Evolutionary conservation across 2,888 invertebrate genomes (phyloP), one percentile per base, ranked within the genome.

Genomic region (Boloria euphrosyne): DNA sequence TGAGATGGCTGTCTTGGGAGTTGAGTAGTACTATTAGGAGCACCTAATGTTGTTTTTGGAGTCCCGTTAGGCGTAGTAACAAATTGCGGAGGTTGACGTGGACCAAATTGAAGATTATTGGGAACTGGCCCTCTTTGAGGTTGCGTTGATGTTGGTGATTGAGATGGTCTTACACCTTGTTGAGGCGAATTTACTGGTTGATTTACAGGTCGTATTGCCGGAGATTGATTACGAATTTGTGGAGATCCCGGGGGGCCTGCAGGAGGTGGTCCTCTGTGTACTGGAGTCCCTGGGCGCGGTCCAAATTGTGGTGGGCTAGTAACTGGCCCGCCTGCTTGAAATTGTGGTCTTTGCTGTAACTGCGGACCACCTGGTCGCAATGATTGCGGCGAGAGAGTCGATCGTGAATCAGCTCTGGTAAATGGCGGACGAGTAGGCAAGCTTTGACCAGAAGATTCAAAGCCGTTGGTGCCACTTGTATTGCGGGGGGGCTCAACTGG

Each of bases 101-200:
- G 93, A 61, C 91, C 93, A 71, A 91, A 91, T 76, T 91, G 91
- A 49, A 92, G 78, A 73, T 86, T 90, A 71, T 85, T 90, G 49
- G 93, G 93, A 60, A 89, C 89, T 71, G 87, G 87, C 73, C 88
- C 87, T 74, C 93, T 85, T 74, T 86, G 88, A 17, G 82, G 82
- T 68, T 85, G 89, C 17, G 78, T 72, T 55, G 80, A 73, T 49
- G 82, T 81, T 14, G 85, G 86, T 52, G 84, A 82, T 66, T 86
- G 88, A 44, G 80, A 66, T 18, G 85, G 85, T 70, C 88, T 81
- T 13, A 80, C 82, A 27, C 84, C 86, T 76, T 83, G 86, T 66
- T 85, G 88, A 52, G 84, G 82, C 57, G 80, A 80, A 73, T 86
- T 83, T 14, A 89, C 86, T 74, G 89, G 89, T 4, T 88, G 90